Evolutionary conservation across 1,140 invertebrate species (phyloP), one percentile per base, ranked within the genome.

Genomic region (Elymnias hypermnestra): DNA sequence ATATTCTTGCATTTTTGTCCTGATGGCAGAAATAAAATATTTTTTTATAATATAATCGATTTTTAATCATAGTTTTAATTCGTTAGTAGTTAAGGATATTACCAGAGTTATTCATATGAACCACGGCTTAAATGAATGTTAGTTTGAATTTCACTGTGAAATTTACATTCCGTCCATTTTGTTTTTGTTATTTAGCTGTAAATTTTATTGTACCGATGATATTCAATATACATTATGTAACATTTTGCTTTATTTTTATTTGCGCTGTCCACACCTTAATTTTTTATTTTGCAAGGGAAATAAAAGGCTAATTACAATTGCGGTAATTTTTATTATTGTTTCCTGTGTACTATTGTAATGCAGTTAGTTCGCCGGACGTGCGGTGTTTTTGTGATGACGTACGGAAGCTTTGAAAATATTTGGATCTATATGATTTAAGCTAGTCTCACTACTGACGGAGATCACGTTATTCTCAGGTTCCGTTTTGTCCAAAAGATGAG

Each of bases 401-500:
- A 63, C 58, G 0, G 78, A 77, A 2, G 61, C 74, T 52, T 87
- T 87, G 41, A 87, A 87, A 21, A 87, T 86, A 23, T 79, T 83
- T 0, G 84, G 83, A 52, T 87, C 86, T 12, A 87, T 87, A 40
- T 87, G 86, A 49, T 87, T 87, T 3, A 87, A 45, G 3, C 75
- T 73, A 9, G 73, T 72, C 25, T 84, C 82, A 23, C 49, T 67
- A 0, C 38, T 50, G 0, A 41, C 48, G 3, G 57, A 41, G 15
- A 60, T 37, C 15, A 35, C 33, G 14, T 41, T 62, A 2, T 38
- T 49, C 9, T 78, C 75, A 2, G 43, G 13, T 1, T 83, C 79
- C 0, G 53, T 44, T 29, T 86, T 87, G 31, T 89, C 89, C 36
- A 89, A 59, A n/a, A 90, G 52, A 67, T 90, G 89, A 0, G 89